phyloP scores from a whole-genome alignment of 2,113 vertebrate genomes.

The Marmota flaviventris region DNA sequence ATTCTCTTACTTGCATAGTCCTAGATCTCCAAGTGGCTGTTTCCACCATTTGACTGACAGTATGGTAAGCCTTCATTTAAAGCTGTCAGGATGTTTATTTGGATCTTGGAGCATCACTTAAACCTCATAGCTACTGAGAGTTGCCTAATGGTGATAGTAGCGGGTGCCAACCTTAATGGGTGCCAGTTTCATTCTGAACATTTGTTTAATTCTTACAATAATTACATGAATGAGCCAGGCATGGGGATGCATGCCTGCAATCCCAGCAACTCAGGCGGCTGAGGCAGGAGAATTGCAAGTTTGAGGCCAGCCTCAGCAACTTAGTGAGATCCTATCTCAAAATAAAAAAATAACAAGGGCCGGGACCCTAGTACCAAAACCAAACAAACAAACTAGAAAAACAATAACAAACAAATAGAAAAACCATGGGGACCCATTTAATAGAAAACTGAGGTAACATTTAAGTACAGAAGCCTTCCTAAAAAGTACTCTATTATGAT shows the following conservation, averaged over 20 bases:
- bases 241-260: too few relatives aligned
- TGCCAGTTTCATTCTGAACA: neutral
- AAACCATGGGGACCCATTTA: neutral
- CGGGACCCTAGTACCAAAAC: too few relatives aligned
- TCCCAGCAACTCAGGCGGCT: too few relatives aligned
- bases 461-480: neutral
- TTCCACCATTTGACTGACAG: neutral
- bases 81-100: neutral
- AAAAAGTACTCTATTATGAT: neutral
- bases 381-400: too few relatives aligned
- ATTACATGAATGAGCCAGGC: neutral
- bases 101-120: neutral
- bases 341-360: too few relatives aligned
- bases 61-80: neutral
- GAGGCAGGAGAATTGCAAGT: too few relatives aligned
- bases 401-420: too few relatives aligned
- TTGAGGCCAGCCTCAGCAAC: too few relatives aligned
- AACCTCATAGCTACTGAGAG: neutral
- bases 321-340: too few relatives aligned
- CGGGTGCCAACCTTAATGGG: neutral
- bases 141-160: neutral
- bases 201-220: neutral
- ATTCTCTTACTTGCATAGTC: neutral
- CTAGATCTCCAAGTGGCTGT: neutral
- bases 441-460: neutral